Conservation (phyloP, 2,888 invertebrate species). For the Macaria liturata region DNA sequence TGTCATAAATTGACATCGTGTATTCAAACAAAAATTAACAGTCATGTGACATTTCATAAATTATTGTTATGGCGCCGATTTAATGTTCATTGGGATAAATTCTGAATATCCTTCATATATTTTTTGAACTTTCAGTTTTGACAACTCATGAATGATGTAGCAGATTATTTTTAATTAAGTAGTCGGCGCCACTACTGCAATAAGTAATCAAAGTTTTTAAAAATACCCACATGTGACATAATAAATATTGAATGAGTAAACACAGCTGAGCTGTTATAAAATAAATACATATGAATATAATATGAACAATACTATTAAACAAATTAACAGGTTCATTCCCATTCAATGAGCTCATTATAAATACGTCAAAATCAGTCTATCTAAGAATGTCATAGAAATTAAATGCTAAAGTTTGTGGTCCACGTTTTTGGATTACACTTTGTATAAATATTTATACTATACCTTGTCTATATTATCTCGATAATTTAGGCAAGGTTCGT, state of each 20-base stretch:
- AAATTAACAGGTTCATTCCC: constrained; percentile 37
- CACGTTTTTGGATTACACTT: constrained; percentile 18
- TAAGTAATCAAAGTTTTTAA: too few species aligned
- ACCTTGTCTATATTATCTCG: neutral
- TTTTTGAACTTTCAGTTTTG: too few species aligned
- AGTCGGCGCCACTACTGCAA: too few species aligned
- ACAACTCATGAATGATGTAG: too few species aligned
- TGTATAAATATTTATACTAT: constrained; percentile 6
- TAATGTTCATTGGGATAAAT: too few species aligned
- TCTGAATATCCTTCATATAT: too few species aligned
- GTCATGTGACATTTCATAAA: too few species aligned
- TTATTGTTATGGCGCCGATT: too few species aligned
- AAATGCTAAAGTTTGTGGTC: constrained; percentile 19
- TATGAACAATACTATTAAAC: constrained; percentile 21
- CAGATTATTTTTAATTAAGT: too few species aligned
- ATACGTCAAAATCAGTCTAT: constrained; percentile 56
- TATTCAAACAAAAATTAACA: constrained; percentile 6
- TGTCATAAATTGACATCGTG: constrained; percentile 14
- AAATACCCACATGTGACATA: too few species aligned
- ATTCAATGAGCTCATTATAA: constrained; percentile 55
- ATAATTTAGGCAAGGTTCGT: too few species aligned
- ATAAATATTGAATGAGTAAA: too few species aligned
- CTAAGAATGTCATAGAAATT: constrained; percentile 32
- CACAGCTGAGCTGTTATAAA: neutral
- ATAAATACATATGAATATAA: constrained; percentile 4